These are phyloP conservation scores for Parapristionchus giblindavisi DNA, from an alignment of 2,888 invertebrate genomes.

Conservation along the genomic window DNA sequence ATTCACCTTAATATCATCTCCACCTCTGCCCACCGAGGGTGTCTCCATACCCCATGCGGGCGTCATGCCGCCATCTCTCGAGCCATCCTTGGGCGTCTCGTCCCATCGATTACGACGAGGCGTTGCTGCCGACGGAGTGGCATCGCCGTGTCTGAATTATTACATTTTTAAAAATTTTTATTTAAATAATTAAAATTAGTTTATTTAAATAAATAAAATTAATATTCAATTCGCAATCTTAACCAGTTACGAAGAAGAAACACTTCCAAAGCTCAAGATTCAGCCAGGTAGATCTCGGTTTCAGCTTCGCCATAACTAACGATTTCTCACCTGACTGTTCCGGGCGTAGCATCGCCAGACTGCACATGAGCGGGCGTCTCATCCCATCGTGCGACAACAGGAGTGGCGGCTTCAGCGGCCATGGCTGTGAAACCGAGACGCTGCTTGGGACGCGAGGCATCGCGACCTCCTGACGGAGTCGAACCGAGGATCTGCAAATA, in stretches of 20 bases:
- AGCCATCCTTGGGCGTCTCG: constrained; percentile 90
- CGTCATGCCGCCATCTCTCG: constrained; percentile 75
- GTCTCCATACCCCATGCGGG: constrained; percentile 96
- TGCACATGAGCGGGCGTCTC: constrained; percentile 76
- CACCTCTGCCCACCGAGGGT: constrained; percentile 78
- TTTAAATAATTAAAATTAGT: neutral
- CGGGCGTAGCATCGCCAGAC: constrained; percentile 72
- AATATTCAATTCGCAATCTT: too few species aligned
- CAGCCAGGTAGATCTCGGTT: too few species aligned
- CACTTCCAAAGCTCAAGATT: too few species aligned
- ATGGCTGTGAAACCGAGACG: constrained; percentile 57
- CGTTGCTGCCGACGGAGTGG: constrained; percentile 78
- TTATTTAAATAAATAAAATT: too few species aligned
- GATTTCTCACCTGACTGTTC: constrained; percentile 77
- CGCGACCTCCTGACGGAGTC: constrained; percentile 51
- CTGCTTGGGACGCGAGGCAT: constrained; percentile 55
- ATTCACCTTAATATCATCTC: constrained; percentile 47
- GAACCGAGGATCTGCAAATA: constrained; percentile 45
- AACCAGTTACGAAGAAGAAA: neutral
- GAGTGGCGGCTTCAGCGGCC: constrained; percentile 74
- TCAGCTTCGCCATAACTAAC: too few species aligned
- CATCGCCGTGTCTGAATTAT: constrained; percentile 80
- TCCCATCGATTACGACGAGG: constrained; percentile 95
- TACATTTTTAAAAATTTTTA: neutral
- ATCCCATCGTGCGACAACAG: constrained; percentile 81